Base-by-base conservation (phyloP, 1,140 invertebrate genomes). In the Asbolus verrucosus region DNA sequence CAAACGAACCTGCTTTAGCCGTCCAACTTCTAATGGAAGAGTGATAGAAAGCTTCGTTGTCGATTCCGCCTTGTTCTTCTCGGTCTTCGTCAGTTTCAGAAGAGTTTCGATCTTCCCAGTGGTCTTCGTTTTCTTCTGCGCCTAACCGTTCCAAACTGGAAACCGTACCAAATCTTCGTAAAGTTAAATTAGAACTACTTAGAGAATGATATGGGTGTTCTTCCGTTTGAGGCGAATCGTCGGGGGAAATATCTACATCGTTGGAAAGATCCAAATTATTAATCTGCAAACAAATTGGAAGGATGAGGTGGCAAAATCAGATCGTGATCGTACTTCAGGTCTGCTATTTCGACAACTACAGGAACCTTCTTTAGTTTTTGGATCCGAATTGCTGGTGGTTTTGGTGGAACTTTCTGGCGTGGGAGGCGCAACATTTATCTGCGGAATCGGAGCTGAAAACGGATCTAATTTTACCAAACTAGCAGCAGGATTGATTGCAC, bases 391-490 rank as follows among this genome's bases (percentile, higher is more conserved):
- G 27, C 72, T 77, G 11, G 21, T 50, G 62, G 59, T 73, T 11
- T 67, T 75, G 1, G 62, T 71, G 31, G 73, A 62, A 14, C 66
- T 73, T 67, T 92, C 90, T 0, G 91, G 91, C 1, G 91, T 92
- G 8, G 91, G 89, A 43, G 91, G 91, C 14, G 91, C 84, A 18
- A 93, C 88, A 9, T 91, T 85, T 76, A 92, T 92, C 79, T 89
- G 88, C 13, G 90, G 90, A 39, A 87, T 81, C 46, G 82, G 83
- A 66, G 82, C 81, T 1, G 74, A 65, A 66, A 81, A 81, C 2
- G 85, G 84, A 76, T 87, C 87, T 80, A 87, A 84, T 80, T 86
- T 86, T 81, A 87, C 87, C 70, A 87, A 81, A 81, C 84, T 87
- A 70, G 85, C 87, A 71, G 84, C 87, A 73, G 85, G 87, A 72